phyloP scores from a whole-genome alignment of 2,797 vertebrate genomes.

The Karalla daura region DNA sequence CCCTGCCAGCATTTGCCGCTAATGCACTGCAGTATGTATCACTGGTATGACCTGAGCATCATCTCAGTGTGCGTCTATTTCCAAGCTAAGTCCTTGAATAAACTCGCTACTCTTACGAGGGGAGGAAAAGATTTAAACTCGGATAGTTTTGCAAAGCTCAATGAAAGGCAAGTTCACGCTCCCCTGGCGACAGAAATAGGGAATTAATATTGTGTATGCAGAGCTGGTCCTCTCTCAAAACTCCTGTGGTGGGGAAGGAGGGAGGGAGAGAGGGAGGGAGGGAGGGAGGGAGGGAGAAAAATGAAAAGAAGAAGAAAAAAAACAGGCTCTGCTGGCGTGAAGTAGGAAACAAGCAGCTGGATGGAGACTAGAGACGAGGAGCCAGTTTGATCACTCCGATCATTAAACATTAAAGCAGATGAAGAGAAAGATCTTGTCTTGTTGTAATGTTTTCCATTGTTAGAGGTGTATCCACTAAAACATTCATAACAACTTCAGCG shows the following conservation, averaged over 20 bases:
- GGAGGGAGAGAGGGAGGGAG: no score
- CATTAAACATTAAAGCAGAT: conserved; percentile 34
- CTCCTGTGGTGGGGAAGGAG: conserved; percentile 11
- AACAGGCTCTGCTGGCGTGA: conserved; percentile 27
- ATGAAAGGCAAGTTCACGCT: conserved; percentile 65
- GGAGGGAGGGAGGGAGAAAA: no score
- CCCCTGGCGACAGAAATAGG: conserved; percentile 55
- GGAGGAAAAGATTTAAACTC: conserved; percentile 53
- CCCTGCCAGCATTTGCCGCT: conserved; percentile 56
- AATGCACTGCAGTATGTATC: conserved; percentile 42
- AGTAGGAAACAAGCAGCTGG: conserved; percentile 9
- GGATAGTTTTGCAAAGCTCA: conserved; percentile 63
- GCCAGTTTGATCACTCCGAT: conserved; percentile 26
- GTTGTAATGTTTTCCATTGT: not conserved
- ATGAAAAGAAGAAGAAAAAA: no score
- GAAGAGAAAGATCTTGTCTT: not conserved
- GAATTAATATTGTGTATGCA: conserved; percentile 61
- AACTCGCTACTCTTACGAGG: conserved; percentile 47
- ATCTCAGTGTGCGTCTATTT: conserved; percentile 8
- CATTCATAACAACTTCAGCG: conserved; percentile 14
- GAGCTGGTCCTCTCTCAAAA: conserved; percentile 43
- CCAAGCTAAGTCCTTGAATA: conserved; percentile 28
- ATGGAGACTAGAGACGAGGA: conserved; percentile 6
- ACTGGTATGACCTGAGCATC: conserved; percentile 35
- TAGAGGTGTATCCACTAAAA: conserved; percentile 2